phyloP scores from a whole-genome alignment of 1,140 invertebrate genomes.

The Delia radicum region DNA sequence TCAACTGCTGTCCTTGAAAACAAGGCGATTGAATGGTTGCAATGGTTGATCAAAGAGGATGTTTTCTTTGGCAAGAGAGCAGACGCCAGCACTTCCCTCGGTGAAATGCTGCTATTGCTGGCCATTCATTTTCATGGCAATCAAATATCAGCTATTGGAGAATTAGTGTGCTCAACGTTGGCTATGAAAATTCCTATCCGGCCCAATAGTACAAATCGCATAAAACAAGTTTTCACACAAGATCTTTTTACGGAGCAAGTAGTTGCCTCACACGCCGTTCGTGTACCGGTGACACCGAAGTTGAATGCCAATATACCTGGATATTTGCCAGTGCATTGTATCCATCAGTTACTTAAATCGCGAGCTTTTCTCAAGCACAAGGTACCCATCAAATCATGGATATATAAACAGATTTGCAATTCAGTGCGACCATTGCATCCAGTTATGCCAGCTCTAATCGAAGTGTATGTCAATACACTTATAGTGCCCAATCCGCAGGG shows the following conservation, averaged over 20 bases:
- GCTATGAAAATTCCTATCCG: constrained; percentile 94
- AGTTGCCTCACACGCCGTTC: constrained; percentile 92
- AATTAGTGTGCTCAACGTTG: constrained; percentile 89
- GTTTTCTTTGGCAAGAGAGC: constrained; percentile 80
- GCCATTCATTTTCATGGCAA: constrained; percentile 97
- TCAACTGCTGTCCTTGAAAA: constrained; percentile 78
- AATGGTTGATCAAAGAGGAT: constrained; percentile 89
- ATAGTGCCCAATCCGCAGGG: constrained; percentile 69
- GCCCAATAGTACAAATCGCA: constrained; percentile 84
- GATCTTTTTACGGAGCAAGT: constrained; percentile 98
- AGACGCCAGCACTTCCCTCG: constrained; percentile 81
- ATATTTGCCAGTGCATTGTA: constrained; percentile 95
- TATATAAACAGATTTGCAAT: constrained; percentile 88
- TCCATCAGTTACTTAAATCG: constrained; percentile 93
- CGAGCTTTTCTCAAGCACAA: constrained; percentile 95
- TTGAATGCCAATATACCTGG: constrained; percentile 87
- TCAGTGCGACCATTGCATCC: constrained; percentile 87
- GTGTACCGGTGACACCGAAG: constrained; percentile 89
- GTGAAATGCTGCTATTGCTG: constrained; percentile 94
- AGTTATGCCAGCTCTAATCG: constrained; percentile 87
- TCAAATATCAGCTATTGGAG: constrained; percentile 87
- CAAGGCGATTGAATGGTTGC: constrained; percentile 90
- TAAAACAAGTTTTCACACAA: constrained; percentile 94
- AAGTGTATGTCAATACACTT: constrained; percentile 94
- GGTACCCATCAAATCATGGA: constrained; percentile 93